phyloP scores from a whole-genome alignment of 2,888 invertebrate genomes.

The Hofmannophila pseudospretella region DNA sequence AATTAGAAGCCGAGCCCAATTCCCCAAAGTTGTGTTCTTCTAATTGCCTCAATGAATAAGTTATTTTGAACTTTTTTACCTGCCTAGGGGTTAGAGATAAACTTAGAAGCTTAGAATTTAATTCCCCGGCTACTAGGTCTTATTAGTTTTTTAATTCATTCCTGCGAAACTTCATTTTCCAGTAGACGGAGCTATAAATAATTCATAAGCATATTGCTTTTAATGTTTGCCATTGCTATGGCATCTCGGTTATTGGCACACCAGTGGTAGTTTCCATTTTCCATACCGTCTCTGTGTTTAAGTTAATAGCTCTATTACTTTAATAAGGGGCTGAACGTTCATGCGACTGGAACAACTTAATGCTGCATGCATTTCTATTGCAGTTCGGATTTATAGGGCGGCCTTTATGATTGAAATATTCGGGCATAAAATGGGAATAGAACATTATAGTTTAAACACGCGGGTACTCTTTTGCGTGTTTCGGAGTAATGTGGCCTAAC shows the following conservation, averaged over 20 bases:
- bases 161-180: constrained; percentile 10
- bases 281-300: constrained; percentile 38
- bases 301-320: constrained; percentile 59
- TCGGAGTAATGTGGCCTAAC: constrained; percentile 4
- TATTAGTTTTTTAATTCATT: constrained; percentile 3
- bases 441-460: not conserved
- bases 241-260: constrained; percentile 42
- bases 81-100: not conserved
- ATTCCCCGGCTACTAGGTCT: not conserved
- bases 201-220: constrained; percentile 40
- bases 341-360: constrained; percentile 36
- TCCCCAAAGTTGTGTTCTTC: constrained; percentile 30
- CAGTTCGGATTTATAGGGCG: constrained; percentile 8
- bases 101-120: constrained; percentile 1
- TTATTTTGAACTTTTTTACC: constrained; percentile 8
- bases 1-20: constrained; percentile 42
- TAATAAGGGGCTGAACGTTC: constrained; percentile 40
- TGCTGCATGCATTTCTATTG: constrained; percentile 19
- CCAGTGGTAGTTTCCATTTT: constrained; percentile 15
- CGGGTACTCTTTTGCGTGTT: constrained; percentile 4
- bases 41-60: constrained; percentile 38
- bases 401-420: constrained; percentile 9
- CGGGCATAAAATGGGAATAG: constrained; percentile 5
- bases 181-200: constrained; percentile 26
- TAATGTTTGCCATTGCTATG: constrained; percentile 30